phyloP scores from a whole-genome alignment of 2,888 invertebrate species.

The Pseudococcus jackbeardsleyi region DNA sequence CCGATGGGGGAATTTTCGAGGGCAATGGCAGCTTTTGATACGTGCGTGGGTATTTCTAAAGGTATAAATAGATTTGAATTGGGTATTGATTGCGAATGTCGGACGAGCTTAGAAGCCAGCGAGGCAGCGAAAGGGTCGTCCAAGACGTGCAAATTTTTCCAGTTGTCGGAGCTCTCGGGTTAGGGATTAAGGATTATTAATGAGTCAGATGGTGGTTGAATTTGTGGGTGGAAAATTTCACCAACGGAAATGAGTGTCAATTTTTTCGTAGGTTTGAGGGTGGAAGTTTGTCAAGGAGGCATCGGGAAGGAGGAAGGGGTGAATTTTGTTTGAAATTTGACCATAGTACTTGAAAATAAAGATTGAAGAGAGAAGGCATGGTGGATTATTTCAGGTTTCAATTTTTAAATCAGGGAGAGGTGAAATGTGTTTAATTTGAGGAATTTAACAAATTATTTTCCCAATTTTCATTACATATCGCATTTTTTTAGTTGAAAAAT shows the following conservation, averaged over 20 bases:
- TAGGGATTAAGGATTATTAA: slow-evolving; percentile 6
- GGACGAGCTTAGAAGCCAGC: not conserved
- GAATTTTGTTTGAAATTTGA: no score
- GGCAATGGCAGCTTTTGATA: slow-evolving; percentile 2
- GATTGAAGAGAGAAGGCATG: no score
- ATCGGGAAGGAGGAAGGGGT: no score
- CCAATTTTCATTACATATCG: no score
- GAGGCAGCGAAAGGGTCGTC: not conserved
- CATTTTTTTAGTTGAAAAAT: no score
- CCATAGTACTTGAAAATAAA: no score
- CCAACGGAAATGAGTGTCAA: not conserved
- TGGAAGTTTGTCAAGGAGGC: not conserved
- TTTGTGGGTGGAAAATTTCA: not conserved
- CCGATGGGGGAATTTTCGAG: slow-evolving; percentile 4
- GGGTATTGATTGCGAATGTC: not conserved
- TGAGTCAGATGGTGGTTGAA: not conserved
- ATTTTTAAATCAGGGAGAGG: no score
- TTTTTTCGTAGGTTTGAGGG: not conserved
- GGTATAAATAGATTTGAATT: slow-evolving; percentile 5
- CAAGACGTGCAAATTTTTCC: slow-evolving; percentile 2
- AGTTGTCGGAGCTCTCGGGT: not conserved
- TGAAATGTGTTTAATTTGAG: no score
- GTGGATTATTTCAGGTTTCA: no score
- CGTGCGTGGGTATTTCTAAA: slow-evolving; percentile 8
- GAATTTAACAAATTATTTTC: no score